These are phyloP conservation scores for Rhea pennata DNA, from an alignment of 2,113 vertebrate species.

Conservation along the genomic window DNA sequence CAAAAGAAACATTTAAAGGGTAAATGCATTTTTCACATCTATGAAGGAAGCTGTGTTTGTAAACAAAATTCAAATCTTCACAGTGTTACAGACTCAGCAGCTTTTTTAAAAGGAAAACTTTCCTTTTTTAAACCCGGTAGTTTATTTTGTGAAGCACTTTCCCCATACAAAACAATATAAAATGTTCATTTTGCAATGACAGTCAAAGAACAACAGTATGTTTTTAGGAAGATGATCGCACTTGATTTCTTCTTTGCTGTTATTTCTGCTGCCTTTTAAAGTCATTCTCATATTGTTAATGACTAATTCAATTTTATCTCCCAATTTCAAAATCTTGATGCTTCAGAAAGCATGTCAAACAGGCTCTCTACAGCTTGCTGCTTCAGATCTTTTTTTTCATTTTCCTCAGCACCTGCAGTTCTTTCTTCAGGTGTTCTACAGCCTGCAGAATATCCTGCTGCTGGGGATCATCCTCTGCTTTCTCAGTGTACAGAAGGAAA, in stretches of 20 bases:
- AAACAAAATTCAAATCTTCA: not conserved
- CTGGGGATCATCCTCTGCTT: constrained; percentile 85
- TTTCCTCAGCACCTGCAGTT: constrained; percentile 76
- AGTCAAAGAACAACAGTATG: not conserved
- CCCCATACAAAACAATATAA: not conserved
- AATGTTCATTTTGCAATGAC: not conserved
- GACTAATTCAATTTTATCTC: not conserved
- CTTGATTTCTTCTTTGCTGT: not conserved
- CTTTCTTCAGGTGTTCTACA: constrained; percentile 84
- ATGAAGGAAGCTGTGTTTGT: not conserved
- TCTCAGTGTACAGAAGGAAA: constrained; percentile 86
- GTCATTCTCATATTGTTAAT: not conserved
- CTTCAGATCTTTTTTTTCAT: constrained; percentile 25
- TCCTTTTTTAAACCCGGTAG: not conserved
- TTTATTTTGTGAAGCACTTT: not conserved
- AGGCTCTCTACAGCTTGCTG: not conserved
- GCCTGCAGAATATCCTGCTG: constrained; percentile 81
- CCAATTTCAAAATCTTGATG: not conserved
- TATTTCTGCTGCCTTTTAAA: not conserved
- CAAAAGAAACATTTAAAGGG: not conserved
- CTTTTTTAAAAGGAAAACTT: not conserved
- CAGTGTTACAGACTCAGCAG: not conserved
- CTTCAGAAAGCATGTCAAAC: not conserved
- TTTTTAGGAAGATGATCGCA: not conserved
- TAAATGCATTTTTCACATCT: not conserved